A percentile compares a stretch with the other conserved stretches of the same genome.
These are phyloP conservation scores for Micropterix aruncella DNA, from an alignment of 2,888 invertebrate species.

Conservation along the genomic window DNA sequence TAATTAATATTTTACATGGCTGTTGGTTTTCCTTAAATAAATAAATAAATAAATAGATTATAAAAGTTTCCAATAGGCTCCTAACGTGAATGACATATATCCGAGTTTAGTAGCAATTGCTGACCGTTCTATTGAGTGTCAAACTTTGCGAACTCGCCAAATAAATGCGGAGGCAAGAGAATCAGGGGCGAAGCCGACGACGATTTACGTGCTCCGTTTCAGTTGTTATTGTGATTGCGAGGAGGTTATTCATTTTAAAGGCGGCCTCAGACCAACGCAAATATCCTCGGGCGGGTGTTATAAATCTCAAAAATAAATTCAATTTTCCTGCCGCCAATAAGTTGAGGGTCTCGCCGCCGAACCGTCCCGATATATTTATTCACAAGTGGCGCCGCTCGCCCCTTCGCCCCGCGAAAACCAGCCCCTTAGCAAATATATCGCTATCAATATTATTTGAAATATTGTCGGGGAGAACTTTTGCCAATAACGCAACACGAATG, in stretches of 20 bases:
- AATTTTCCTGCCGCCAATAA: background rate
- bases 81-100: too few relatives aligned
- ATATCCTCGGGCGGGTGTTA: background rate
- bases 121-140: too few relatives aligned
- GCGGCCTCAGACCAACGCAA: background rate
- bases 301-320: background rate
- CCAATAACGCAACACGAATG: too few relatives aligned
- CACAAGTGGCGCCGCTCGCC: background rate
- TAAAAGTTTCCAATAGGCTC: background rate
- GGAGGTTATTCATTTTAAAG: background rate
- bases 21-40: too few relatives aligned
- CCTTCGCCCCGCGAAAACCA: too few relatives aligned
- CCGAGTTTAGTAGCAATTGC: too few relatives aligned
- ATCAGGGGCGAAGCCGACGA: too few relatives aligned
- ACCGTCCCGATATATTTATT: background rate
- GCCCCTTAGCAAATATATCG: background rate
- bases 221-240: background rate
- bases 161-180: too few relatives aligned
- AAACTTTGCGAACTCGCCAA: too few relatives aligned
- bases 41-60: background rate
- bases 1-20: too few relatives aligned
- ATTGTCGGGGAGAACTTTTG: background rate
- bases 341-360: background rate
- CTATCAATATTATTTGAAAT: background rate
- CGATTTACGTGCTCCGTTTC: too few relatives aligned